Percentiles rank a stretch among this genome's conserved stretches.
phyloP scores from a whole-genome alignment of 2,888 invertebrate species.

The Microctonus aethiopoides region DNA sequence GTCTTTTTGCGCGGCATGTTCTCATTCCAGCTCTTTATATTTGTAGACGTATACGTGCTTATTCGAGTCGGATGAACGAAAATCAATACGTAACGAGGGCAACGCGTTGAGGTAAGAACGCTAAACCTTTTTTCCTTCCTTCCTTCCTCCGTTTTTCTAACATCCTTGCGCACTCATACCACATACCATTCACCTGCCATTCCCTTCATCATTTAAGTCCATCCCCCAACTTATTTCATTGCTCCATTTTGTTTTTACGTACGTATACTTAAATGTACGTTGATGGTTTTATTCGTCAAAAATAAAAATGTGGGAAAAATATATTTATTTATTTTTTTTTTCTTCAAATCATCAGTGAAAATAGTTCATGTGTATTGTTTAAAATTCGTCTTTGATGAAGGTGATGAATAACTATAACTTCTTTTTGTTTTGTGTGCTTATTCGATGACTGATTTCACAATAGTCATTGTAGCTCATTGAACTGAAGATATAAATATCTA shows the following conservation, averaged over 20 bases:
- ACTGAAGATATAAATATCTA: too few species aligned
- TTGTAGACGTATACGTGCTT: conserved; percentile 35
- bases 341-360: neutral
- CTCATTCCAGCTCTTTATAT: conserved; percentile 31
- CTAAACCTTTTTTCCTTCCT: conserved; percentile 31
- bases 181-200: conserved; percentile 6
- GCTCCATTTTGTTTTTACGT: neutral
- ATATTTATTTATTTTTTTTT: neutral
- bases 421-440: neutral
- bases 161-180: conserved; percentile 7
- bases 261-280: neutral
- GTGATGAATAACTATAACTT: conserved; percentile 1
- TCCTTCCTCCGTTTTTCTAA: conserved; percentile 20
- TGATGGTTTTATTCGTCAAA: neutral
- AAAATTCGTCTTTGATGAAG: neutral
- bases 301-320: neutral
- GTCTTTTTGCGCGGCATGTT: conserved; percentile 2
- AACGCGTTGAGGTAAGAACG: conserved; percentile 31
- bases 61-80: conserved; percentile 42
- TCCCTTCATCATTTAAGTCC: neutral
- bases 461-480: too few species aligned
- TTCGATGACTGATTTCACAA: neutral
- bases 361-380: neutral
- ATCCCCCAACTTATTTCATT: neutral
- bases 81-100: conserved; percentile 44